Percentiles rank a stretch among this genome's conserved stretches.
These are phyloP conservation scores for Epinephelus awoara DNA, from an alignment of 2,797 vertebrate genomes.

Conservation along the genomic window DNA sequence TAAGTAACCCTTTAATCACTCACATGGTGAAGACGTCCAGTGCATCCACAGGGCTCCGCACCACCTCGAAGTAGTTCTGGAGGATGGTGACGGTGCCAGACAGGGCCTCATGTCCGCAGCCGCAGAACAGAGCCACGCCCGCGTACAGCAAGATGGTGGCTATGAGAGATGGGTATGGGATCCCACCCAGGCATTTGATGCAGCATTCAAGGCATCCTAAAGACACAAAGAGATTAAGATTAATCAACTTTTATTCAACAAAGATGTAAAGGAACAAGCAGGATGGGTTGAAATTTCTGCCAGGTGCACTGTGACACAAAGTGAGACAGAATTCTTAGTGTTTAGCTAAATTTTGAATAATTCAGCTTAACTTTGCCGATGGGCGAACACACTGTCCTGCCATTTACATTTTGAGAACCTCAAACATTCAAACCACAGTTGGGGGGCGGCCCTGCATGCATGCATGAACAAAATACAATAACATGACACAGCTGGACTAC, in stretches of 20 bases:
- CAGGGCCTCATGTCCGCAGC: constrained; percentile 97
- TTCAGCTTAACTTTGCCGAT: constrained; percentile 31
- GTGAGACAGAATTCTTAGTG: background rate
- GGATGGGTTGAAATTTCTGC: background rate
- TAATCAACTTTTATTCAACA: background rate
- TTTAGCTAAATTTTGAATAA: constrained; percentile 31
- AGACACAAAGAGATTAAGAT: constrained; percentile 8
- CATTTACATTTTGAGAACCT: constrained; percentile 26
- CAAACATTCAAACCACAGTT: constrained; percentile 9
- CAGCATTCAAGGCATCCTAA: constrained; percentile 98
- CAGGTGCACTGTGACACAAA: background rate
- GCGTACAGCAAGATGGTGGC: constrained; percentile 98
- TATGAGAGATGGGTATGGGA: constrained; percentile 96
- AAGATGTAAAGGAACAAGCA: background rate
- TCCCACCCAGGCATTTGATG: constrained; percentile 97
- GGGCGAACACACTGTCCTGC: constrained; percentile 11
- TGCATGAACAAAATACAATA: constrained; percentile 5
- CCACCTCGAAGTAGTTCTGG: constrained; percentile 98
- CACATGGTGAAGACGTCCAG: constrained; percentile 98
- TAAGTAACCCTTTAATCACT: constrained; percentile 66
- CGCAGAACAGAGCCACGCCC: constrained; percentile 97
- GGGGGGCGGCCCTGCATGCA: background rate
- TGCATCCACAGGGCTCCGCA: constrained; percentile 92
- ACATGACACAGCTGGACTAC: background rate
- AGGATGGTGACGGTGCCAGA: constrained; percentile 97